Evolutionary conservation across 2,113 vertebrate species (phyloP).

Genomic region (Crotalus helleri): DNA sequence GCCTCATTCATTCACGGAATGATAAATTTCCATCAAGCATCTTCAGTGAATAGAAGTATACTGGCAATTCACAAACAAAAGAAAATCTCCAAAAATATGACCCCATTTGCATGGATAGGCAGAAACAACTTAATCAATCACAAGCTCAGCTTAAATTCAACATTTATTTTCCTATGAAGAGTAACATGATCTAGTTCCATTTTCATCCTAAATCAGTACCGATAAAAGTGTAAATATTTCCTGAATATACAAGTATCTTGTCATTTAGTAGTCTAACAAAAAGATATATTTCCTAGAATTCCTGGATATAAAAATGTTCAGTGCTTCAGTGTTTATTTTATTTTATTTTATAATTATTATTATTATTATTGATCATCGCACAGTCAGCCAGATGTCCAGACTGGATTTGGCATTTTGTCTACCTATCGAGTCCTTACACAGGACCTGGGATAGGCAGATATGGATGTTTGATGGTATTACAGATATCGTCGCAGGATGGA

Average conservation of each 20-base stretch:
- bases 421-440: too few relatives aligned
- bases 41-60: slow-evolving; percentile 36
- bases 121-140: slow-evolving; percentile 6
- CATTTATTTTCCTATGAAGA: background rate
- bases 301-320: background rate
- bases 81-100: background rate
- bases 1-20: background rate
- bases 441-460: too few relatives aligned
- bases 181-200: background rate
- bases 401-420: too few relatives aligned
- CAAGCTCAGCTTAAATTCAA: background rate
- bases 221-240: background rate
- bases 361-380: too few relatives aligned
- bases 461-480: too few relatives aligned
- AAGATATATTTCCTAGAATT: background rate
- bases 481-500: too few relatives aligned
- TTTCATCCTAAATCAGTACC: background rate
- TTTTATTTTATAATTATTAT: too few relatives aligned
- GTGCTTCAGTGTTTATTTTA: background rate
- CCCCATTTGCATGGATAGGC: background rate
- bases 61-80: slow-evolving; percentile 14
- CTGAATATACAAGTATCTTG: background rate
- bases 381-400: too few relatives aligned
- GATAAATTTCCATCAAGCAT: slow-evolving; percentile 25
- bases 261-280: background rate